Base-by-base conservation (phyloP, 2,113 vertebrate species). In the Paralichthys olivaceus region DNA sequence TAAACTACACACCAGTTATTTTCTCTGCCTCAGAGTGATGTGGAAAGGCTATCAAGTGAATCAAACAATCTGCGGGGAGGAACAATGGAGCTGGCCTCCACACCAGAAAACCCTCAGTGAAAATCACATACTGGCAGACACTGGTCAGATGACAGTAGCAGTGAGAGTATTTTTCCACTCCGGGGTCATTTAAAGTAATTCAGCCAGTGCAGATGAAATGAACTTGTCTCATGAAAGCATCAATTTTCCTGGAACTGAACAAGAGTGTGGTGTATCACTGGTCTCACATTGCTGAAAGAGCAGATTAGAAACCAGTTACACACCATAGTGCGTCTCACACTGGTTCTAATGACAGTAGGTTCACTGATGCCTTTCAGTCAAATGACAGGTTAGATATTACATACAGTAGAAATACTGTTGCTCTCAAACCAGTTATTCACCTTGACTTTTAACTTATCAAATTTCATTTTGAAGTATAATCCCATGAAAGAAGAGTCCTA, bases 1-100 rank as follows among this genome's bases (percentile, higher is more conserved):
- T 86, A 86, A 80, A 87, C 75, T 65, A 69, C 37, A 81, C 58
- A 62, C 64, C 54, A 62, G 43, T 82, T 75, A 61, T 85, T 84
- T 86, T 61, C 32, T 73, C 75, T 60, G 66, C 81, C 74, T 40
- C 37, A 37, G 49, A 75, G 37, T 14, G 57, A 77, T 69, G 70
- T 65, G 69, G 47, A 85, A 64, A 84, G 19, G 70, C 74, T 63
- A 40, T 79, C 60, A 60, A 75, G 47, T 32, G 76, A 75, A 72
- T 66, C 14, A 71, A 63, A 75, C 60, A 49, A 61, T 59, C 13
- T 63, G 19, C 22, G 13, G 40, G 12, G 26, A 40, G n/a, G 62
- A 20, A 77, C 73, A 85, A 86, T 57, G n/a, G n/a, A 43, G 37
- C 26, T 14, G 56, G n/a, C 23, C 29, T 54, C 19, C 4, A 58